Conservation (phyloP, 2,888 invertebrate genomes). For the Tipula vernalis region DNA sequence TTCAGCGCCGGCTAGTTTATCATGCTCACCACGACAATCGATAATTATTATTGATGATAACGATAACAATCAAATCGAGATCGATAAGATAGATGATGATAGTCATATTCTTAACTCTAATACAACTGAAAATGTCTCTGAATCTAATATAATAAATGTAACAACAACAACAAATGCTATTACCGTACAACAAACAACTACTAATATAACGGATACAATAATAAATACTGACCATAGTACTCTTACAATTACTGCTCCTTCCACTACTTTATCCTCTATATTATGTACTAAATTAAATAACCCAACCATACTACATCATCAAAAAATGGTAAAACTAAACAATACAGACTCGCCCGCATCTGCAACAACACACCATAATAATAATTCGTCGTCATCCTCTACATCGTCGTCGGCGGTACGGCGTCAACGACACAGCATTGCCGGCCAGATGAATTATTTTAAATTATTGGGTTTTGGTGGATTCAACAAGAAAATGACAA, state of each 20-base stretch:
- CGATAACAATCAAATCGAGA: constrained; percentile 1
- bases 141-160: not conserved
- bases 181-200: not conserved
- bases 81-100: not conserved
- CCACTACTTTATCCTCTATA: constrained; percentile 17
- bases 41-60: not conserved
- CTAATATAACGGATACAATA: not conserved
- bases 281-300: constrained; percentile 21
- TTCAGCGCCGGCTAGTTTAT: not conserved
- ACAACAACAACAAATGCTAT: constrained; percentile 15
- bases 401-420: constrained; percentile 41
- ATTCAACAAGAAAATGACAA: constrained; percentile 51
- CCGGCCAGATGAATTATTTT: constrained; percentile 89
- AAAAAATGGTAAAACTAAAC: constrained; percentile 22
- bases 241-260: not conserved
- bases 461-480: constrained; percentile 71
- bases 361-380: constrained; percentile 20
- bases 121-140: constrained; percentile 17
- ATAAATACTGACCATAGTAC: not conserved
- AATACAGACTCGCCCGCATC: constrained; percentile 32
- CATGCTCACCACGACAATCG: not conserved
- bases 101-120: constrained; percentile 15
- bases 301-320: constrained; percentile 22
- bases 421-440: constrained; percentile 91
- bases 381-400: constrained; percentile 18